A percentile compares a stretch with the other conserved stretches of the same genome.
Evolutionary conservation across 2,797 vertebrate genomes (phyloP).

Genomic region (Microcaecilia unicolor): DNA sequence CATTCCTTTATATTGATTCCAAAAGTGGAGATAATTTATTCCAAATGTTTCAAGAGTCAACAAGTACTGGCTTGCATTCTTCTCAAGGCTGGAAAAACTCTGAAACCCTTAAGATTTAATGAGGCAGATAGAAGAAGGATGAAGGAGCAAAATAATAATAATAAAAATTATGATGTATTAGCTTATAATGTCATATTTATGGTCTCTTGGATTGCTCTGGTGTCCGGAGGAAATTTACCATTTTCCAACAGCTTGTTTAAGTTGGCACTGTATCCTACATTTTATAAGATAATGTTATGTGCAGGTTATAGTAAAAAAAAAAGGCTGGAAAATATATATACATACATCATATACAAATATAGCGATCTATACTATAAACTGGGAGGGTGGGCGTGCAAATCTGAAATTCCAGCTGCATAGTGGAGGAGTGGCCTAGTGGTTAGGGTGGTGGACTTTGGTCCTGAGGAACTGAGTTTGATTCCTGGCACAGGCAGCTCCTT

Average conservation of each 20-base stretch:
- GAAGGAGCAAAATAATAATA: slow-evolving; percentile 11
- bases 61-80: slow-evolving; percentile 54
- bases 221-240: slow-evolving; percentile 25
- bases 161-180: slow-evolving; percentile 43
- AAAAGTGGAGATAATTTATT: slow-evolving; percentile 67
- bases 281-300: slow-evolving; percentile 33
- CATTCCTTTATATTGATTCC: slow-evolving; percentile 66
- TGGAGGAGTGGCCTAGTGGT: no score
- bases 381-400: no score
- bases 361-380: no score
- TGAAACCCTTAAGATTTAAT: slow-evolving; percentile 45
- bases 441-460: no score
- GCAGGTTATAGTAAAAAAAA: slow-evolving; percentile 35
- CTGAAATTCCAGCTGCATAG: no score
- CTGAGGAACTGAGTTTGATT: no score
- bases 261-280: slow-evolving; percentile 37
- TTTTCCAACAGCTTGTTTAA: slow-evolving; percentile 45
- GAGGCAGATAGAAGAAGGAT: slow-evolving; percentile 1
- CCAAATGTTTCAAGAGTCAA: slow-evolving; percentile 66
- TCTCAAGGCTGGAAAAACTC: slow-evolving; percentile 56
- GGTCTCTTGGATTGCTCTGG: slow-evolving; percentile 22
- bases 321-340: slow-evolving; percentile 29
- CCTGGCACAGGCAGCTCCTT: no score
- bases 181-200: slow-evolving; percentile 38
- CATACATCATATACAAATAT: no score